Evolutionary conservation across 2,113 vertebrate genomes (phyloP), one percentile per base, ranked within the genome.

Genomic region (Misgurnus anguillicaudatus): DNA sequence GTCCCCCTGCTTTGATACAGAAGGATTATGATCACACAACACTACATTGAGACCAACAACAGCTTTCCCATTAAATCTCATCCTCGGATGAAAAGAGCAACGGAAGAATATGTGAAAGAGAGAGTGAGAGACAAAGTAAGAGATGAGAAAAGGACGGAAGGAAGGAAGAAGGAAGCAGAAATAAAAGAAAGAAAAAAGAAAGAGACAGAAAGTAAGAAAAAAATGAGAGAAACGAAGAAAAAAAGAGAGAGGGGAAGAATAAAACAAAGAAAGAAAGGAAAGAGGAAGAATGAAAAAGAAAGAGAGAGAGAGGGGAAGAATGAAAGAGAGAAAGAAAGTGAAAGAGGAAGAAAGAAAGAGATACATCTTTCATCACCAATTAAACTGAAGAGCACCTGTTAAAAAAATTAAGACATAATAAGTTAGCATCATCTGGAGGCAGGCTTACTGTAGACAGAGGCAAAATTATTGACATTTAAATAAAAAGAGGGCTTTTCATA

Each of bases 1-100:
- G 89, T 82, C 87, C 89, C 75, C 85, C 89, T 89, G 91, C 91
- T 90, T 92, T 65, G 87, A 87, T 88, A 92, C 73, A 92, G 77
- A 89, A 89, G 87, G 82, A 83, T 88, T 85, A 84, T 80, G 81
- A 82, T 87, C 68, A 86, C 65, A 87, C 79, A 89, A 82, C 75
- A 65, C 78, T 85, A 81, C 69, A 72, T 11, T 19, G 17, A 65
- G 41, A 64, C 24, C 47, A 67, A 42, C 75, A 78, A 63, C 45
- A 9, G 67, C 58, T 17, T 51, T 63, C 58, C 58, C 61, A 51
- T 53, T 57, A 41, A 69, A 60, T 39, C 58, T 60, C 42, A 60
- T 57, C 9, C 53, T 8, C 17, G 17, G n/a, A 57, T 57, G 14
- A 36, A 77, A 61, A 71, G 45, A 41, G 61, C 21, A 47, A 21